Percentiles rank a stretch among this genome's conserved stretches.
Evolutionary conservation across 2,113 vertebrate genomes (phyloP).

Genomic region (Amia ocellicauda): DNA sequence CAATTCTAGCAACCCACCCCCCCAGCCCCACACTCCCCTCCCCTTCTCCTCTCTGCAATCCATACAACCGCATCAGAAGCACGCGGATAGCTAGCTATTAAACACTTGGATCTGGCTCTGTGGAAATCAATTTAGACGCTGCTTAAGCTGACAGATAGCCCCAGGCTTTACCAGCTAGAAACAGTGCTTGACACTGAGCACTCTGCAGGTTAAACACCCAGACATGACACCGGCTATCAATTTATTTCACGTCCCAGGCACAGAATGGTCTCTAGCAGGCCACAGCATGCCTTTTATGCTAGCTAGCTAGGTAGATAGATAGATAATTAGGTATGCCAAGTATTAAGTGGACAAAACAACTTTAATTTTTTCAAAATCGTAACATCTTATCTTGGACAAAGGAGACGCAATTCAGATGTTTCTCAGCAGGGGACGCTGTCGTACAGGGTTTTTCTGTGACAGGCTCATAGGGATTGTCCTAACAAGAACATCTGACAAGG

Average conservation of each 20-base stretch:
- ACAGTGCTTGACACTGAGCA: constrained; percentile 12
- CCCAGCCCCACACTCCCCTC: constrained; percentile 1
- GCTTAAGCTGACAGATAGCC: constrained; percentile 37
- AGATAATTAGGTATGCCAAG: too few species aligned
- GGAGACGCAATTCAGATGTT: too few species aligned
- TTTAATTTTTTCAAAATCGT: too few species aligned
- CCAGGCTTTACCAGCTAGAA: constrained; percentile 24
- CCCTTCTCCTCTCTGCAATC: constrained; percentile 12
- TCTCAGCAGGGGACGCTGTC: too few species aligned
- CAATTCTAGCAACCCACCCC: too few species aligned
- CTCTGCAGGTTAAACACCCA: constrained; percentile 35
- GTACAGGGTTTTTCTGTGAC: too few species aligned
- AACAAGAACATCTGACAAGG: too few species aligned
- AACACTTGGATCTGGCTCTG: constrained; percentile 41
- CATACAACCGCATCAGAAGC: constrained; percentile 31
- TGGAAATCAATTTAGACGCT: constrained; percentile 46
- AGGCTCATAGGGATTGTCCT: too few species aligned
- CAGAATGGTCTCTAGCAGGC: constrained; percentile 34
- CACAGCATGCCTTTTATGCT: constrained; percentile 5
- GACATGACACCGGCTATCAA: constrained; percentile 34
- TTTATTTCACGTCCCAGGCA: constrained; percentile 17
- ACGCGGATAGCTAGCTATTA: constrained; percentile 38
- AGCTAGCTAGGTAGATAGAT: too few species aligned
- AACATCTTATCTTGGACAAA: too few species aligned
- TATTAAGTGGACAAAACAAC: too few species aligned